These are phyloP conservation scores for Trachelus troglodyta DNA, from an alignment of 2,888 invertebrate genomes.

Conservation along the genomic window DNA sequence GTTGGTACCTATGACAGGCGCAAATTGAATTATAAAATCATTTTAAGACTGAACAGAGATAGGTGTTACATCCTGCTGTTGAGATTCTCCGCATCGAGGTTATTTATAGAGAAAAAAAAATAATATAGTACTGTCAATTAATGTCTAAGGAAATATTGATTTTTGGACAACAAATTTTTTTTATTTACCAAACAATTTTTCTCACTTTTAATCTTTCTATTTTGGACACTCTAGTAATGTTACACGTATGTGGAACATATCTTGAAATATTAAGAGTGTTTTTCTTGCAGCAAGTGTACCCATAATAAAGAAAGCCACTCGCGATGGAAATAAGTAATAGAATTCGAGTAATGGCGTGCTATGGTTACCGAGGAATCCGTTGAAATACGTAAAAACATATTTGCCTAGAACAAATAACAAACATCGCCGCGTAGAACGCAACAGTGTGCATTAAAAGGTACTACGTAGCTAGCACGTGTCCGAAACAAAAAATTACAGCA, in stretches of 20 bases:
- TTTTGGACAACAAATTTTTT: not conserved
- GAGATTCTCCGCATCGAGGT: not conserved
- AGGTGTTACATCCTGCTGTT: not conserved
- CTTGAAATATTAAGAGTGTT: not conserved
- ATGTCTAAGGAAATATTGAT: not conserved
- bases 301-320: not conserved
- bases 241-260: not conserved
- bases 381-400: not conserved
- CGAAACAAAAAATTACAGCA: not conserved
- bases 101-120: not conserved
- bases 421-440: not conserved
- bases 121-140: not conserved
- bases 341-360: not conserved
- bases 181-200: not conserved
- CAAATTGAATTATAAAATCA: constrained; percentile 7
- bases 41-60: constrained; percentile 1
- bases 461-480: not conserved
- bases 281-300: not conserved
- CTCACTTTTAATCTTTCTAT: not conserved
- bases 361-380: not conserved
- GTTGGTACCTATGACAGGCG: not conserved
- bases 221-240: not conserved
- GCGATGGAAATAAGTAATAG: not conserved
- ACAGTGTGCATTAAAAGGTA: not conserved
- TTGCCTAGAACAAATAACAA: not conserved